A percentile compares a stretch with the other conserved stretches of the same genome.
phyloP scores from a whole-genome alignment of 1,140 invertebrate genomes.

The Helicorthomorpha holstii region DNA sequence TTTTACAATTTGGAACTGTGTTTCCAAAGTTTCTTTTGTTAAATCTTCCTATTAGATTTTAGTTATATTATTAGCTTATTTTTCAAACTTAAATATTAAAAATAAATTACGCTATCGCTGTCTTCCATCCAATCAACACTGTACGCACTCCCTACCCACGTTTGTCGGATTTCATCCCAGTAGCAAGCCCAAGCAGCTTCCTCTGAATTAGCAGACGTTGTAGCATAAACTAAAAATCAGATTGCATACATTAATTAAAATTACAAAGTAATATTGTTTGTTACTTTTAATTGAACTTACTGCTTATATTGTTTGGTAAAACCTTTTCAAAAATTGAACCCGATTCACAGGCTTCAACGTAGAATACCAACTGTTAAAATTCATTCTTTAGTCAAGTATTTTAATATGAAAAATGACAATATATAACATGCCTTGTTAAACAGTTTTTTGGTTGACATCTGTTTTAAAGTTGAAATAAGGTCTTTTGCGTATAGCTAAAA shows the following conservation, averaged over 20 bases:
- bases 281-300: constrained; percentile 39
- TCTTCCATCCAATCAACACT: constrained; percentile 51
- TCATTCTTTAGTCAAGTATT: background rate
- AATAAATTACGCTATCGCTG: constrained; percentile 36
- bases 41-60: constrained; percentile 31
- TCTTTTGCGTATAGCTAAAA: constrained; percentile 26
- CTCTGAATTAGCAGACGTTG: constrained; percentile 33
- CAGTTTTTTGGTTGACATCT: constrained; percentile 28
- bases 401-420: background rate
- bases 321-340: constrained; percentile 46
- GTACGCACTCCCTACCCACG: constrained; percentile 41
- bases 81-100: too few relatives aligned
- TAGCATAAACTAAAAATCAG: background rate
- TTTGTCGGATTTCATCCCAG: constrained; percentile 29
- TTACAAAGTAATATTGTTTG: too few relatives aligned
- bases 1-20: constrained; percentile 38
- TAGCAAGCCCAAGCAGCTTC: constrained; percentile 44
- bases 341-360: constrained; percentile 47
- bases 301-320: constrained; percentile 27
- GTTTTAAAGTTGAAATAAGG: constrained; percentile 25
- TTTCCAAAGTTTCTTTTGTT: constrained; percentile 31
- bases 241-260: too few relatives aligned
- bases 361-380: constrained; percentile 43
- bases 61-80: too few relatives aligned
- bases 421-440: constrained; percentile 23